Evolutionary conservation across 2,113 vertebrate genomes (phyloP).

Genomic region (Marmota flaviventris): DNA sequence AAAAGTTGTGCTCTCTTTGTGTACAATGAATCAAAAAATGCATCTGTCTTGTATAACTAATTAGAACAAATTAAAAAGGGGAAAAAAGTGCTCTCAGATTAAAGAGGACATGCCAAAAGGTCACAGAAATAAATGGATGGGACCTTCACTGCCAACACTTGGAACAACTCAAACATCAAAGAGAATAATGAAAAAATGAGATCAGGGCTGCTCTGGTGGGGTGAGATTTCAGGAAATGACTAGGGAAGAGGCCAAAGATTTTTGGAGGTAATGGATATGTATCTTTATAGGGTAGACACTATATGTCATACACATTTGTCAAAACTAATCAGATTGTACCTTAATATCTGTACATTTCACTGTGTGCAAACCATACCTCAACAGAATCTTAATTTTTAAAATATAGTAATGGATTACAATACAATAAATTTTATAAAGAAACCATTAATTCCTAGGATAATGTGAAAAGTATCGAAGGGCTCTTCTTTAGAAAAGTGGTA

Average conservation of each 20-base stretch:
- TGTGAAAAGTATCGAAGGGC: neutral
- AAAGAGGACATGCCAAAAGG: neutral
- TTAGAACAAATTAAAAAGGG: no score
- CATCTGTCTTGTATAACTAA: no score
- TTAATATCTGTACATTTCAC: neutral
- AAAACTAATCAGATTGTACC: neutral
- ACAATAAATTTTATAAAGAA: neutral
- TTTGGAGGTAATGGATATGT: neutral
- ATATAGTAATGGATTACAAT: neutral
- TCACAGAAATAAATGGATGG: neutral
- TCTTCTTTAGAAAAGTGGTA: neutral
- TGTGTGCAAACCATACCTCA: neutral
- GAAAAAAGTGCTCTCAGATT: neutral
- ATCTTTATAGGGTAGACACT: neutral
- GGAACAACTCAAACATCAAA: slow-evolving; percentile 38
- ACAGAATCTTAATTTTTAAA: neutral
- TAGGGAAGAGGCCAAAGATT: neutral
- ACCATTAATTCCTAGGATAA: neutral
- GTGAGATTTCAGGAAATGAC: neutral
- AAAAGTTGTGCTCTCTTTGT: no score
- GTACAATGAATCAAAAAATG: no score
- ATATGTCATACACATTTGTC: neutral
- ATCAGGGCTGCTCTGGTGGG: neutral
- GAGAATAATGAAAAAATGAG: slow-evolving; percentile 35
- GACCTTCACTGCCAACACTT: neutral